Conservation (phyloP, 2,888 invertebrate genomes). For the Metalampra italica region DNA sequence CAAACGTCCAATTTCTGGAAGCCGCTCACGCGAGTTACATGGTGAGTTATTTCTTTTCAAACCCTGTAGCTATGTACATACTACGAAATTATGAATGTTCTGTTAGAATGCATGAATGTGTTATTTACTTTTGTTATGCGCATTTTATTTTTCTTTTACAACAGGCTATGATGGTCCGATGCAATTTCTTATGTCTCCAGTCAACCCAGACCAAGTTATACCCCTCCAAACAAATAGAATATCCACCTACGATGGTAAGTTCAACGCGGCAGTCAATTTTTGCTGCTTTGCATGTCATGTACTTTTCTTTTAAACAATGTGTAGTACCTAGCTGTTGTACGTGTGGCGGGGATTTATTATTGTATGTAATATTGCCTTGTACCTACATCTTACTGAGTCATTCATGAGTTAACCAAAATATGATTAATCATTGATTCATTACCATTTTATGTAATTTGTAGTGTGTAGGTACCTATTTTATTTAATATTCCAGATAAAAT, state of each 20-base stretch:
- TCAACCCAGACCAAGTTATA: constrained; percentile 89
- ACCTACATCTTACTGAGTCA: neutral
- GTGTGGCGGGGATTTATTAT: neutral
- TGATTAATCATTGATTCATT: neutral
- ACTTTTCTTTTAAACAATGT: neutral
- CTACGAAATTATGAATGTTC: constrained; percentile 18
- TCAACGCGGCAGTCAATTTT: neutral
- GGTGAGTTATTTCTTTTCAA: constrained; percentile 63
- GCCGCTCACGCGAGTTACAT: constrained; percentile 82
- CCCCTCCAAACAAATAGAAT: constrained; percentile 75
- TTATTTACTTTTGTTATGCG: constrained; percentile 49
- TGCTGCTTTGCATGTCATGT: neutral
- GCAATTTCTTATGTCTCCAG: constrained; percentile 89
- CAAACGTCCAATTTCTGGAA: constrained; percentile 84
- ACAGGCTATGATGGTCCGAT: constrained; percentile 92
- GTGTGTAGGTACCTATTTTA: too few relatives aligned
- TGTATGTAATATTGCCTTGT: neutral
- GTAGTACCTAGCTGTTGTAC: neutral
- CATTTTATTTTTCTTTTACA: constrained; percentile 41
- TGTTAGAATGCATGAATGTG: constrained; percentile 26
- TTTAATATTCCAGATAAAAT: neutral
- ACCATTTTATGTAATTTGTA: neutral
- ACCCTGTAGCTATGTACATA: constrained; percentile 1
- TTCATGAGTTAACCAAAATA: neutral
- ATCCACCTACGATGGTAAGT: constrained; percentile 75